A percentile compares a stretch with the other conserved stretches of the same genome.
Conservation (phyloP, 2,888 invertebrate genomes). For the Pristionchus fissidentatus region DNA sequence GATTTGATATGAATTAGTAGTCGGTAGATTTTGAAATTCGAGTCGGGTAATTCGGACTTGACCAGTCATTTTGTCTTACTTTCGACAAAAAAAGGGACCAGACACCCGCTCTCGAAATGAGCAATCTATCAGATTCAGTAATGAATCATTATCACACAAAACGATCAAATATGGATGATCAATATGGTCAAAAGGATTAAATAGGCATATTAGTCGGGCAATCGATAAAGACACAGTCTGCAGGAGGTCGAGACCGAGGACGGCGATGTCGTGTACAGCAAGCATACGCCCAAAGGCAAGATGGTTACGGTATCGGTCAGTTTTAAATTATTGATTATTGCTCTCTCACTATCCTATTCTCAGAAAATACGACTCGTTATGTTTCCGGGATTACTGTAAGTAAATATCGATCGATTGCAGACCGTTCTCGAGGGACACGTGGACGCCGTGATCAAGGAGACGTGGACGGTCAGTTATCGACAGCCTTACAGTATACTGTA, state of each 20-base stretch:
- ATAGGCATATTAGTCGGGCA: too few relatives aligned
- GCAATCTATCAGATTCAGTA: too few relatives aligned
- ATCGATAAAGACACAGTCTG: not conserved
- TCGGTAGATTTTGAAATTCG: too few relatives aligned
- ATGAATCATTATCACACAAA: too few relatives aligned
- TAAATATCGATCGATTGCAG: not conserved
- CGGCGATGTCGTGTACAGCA: constrained; percentile 38
- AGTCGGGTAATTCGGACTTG: too few relatives aligned
- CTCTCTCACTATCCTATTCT: not conserved
- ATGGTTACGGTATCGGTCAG: constrained; percentile 50
- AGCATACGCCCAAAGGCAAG: constrained; percentile 48
- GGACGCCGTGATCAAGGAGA: constrained; percentile 46
- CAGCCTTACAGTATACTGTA: not conserved
- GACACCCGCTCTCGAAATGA: too few relatives aligned
- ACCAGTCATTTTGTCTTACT: too few relatives aligned
- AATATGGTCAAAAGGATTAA: too few relatives aligned
- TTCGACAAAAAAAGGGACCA: too few relatives aligned
- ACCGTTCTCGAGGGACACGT: constrained; percentile 47
- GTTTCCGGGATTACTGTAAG: too few relatives aligned
- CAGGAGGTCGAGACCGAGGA: constrained; percentile 43
- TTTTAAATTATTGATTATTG: not conserved
- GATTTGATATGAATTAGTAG: too few relatives aligned
- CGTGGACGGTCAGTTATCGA: constrained; percentile 43
- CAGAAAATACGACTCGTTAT: not conserved
- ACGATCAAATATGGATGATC: too few relatives aligned